Percentiles rank a stretch among this genome's conserved stretches.
phyloP scores from a whole-genome alignment of 2,888 invertebrate genomes.

The Tridacna crocea region DNA sequence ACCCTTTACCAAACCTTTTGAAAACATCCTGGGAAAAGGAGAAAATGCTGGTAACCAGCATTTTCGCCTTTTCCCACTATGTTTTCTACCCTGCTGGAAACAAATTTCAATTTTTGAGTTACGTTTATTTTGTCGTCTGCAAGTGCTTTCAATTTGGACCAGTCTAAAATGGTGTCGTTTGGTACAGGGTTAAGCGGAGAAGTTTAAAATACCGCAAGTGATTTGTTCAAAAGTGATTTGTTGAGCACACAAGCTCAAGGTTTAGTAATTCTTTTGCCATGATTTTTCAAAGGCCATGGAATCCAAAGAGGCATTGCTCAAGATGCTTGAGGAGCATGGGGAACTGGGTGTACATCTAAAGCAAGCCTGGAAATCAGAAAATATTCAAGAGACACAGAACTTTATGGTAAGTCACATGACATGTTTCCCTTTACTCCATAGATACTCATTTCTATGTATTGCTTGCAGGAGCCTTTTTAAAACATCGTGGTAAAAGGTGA shows the following conservation, averaged over 20 bases:
- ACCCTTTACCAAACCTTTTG: no score
- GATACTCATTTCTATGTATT: no score
- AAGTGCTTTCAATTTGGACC: not conserved
- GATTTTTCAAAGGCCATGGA: conserved; percentile 45
- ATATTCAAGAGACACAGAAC: conserved; percentile 63
- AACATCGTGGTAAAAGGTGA: not conserved
- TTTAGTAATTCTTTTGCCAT: no score
- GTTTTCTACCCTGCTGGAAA: no score
- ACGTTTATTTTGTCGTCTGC: no score
- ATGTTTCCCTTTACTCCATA: not conserved
- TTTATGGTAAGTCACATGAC: conserved; percentile 65
- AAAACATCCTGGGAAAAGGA: no score
- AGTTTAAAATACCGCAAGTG: no score
- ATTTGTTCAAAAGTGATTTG: no score
- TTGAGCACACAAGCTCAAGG: no score
- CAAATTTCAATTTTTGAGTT: no score
- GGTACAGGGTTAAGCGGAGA: not conserved
- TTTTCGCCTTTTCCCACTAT: not conserved
- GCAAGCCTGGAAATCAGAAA: conserved; percentile 60
- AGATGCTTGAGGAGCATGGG: conserved; percentile 65
- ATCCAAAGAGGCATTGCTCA: conserved; percentile 58
- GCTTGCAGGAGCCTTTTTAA: not conserved
- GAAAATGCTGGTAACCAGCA: not conserved
- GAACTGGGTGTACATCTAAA: conserved; percentile 67
- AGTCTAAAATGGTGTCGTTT: not conserved